Base-by-base conservation (phyloP, 1,140 invertebrate species). In the Eciton burchellii region DNA sequence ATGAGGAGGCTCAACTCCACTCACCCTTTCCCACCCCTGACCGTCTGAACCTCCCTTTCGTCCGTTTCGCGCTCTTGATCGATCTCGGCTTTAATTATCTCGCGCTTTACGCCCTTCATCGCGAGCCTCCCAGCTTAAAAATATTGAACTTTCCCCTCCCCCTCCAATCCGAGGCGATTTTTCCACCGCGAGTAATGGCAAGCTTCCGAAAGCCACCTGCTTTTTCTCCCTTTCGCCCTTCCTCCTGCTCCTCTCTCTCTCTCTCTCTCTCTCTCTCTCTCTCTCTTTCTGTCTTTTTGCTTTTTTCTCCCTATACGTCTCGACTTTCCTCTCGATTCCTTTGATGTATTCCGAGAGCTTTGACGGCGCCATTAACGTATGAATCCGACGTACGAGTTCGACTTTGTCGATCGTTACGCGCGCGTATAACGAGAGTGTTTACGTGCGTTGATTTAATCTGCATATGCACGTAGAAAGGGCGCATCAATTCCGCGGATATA, bases 11-110 rank as follows among this genome's bases (percentile, higher is more conserved):
- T 65, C 21, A 26, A 26, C 3, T 35, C 1, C 19, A 3, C 14
- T 29, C n/a, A 3, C 49, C 12, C 62, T 63, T 74, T 74, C 19
- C 21, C 24, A 0, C 11, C 35, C 8, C 9, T 1, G 8, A 11
- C 24, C 35, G 35, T 6, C 35, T 2, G n/a, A 19, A 52, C 63
- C 19, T 26, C 26, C 45, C 24, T 73, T 47, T 73, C 29, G 35
- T 52, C 47, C 49, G 49, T 19, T 6, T 12, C 49, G 63, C 9
- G 21, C n/a, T 14, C 49, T 76, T 52, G 47, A 1, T 49, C 24
- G 49, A 65, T 1, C 43, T 76, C 43, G 59, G 41, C 63, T 21
- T 19, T 35, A 76, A 76, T 76, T 76, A 65, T 76, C 35, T 76
- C 14, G 12, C 47, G 26, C 43, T 63, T 26, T 74, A 29, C 45